Base-by-base conservation (phyloP, 2,113 vertebrate genomes). In the Regulus satrapa region DNA sequence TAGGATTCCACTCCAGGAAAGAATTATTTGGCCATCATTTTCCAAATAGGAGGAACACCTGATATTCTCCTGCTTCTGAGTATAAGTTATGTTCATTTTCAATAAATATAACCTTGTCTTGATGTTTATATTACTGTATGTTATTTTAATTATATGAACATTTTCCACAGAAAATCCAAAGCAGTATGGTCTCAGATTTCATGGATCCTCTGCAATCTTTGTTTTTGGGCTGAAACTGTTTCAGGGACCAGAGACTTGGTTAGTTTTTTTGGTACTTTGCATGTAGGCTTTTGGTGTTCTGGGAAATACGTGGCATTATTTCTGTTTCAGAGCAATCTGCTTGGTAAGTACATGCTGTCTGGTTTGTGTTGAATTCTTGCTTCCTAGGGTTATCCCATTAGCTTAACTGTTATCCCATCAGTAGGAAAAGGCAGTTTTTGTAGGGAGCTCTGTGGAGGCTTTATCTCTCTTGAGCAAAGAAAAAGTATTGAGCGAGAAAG, bases 381-480 rank as follows among this genome's bases (percentile, higher is more conserved):
- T 96, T 93, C 77, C 88, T 24, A 31, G 71, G 69, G 63, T 92
- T 94, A 90, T 94, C 72, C 75, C 72, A 77, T 96, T 92, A 88
- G 82, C 72, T 90, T 91, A 90, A 71, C 75, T 77, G 38, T 85
- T 95, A 94, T 85, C 81, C 89, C 66, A 62, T 87, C 5, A 7
- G 80, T 87, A 64, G 49, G 28, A 90, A 93, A 84, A 91, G 82
- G 78, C 66, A 83, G 54, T 76, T 82, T 23, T 10, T 82, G 32
- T 80, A 49, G 85, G 90, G 41, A 88, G 52, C 69, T 86, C 2
- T 48, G 20, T 67, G 72, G n/a, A 64, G 80, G 48, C 21, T 88
- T 88, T 62, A 43, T 91, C 63, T 94, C 11, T 20, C 55, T 91
- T 92, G 72, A 78, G 49, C 54, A 68, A 64, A 88, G 56, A 59